Evolutionary conservation across 2,888 invertebrate species (phyloP), one percentile per base, ranked within the genome.

Genomic region (Tanytarsus gracilentus): DNA sequence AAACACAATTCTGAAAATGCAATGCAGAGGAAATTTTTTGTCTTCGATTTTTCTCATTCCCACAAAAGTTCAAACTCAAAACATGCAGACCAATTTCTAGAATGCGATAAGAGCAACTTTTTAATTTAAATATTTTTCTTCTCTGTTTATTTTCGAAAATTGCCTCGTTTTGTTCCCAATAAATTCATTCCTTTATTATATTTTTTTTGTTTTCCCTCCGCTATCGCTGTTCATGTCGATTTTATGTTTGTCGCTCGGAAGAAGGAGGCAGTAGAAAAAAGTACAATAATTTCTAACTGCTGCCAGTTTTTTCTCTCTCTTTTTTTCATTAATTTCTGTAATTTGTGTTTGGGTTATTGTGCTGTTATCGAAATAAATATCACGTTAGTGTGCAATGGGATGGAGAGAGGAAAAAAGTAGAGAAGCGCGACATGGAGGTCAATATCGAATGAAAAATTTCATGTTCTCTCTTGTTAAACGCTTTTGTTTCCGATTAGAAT

Each of bases 311-410:
- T 36, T 36, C 11, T 51, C 14, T n/a, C 36, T 36, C 9, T 44
- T 4, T 21, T 44, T 16, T 44, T 53, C 30, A 53, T 53, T 53
- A 30, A 29, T 53, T 53, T 36, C 25, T 51, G 21, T 53, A 33
- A 53, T 53, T 53, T 53, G 30, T 36, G 33, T 53, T 30, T 29
- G 16, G 36, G 36, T 29, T 53, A 26, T 30, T 33, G 11, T 33
- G 21, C 21, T 53, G 29, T 53, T 53, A 36, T 53, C 18, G 53
- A 29, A 36, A 53, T 53, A 33, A 33, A 53, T 21, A 33, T 36
- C 33, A 33, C 33, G 33, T 53, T 18, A 11, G n/a, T 36, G 36
- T 36, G 7, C 36, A 33, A 53, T 30, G 33, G 33, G 23, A 14
- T 53, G 23, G 25, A 16, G 16, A 33, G 26, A 52, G 18, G 44